phyloP scores from a whole-genome alignment of 2,113 vertebrate species.

The Procavia capensis region DNA sequence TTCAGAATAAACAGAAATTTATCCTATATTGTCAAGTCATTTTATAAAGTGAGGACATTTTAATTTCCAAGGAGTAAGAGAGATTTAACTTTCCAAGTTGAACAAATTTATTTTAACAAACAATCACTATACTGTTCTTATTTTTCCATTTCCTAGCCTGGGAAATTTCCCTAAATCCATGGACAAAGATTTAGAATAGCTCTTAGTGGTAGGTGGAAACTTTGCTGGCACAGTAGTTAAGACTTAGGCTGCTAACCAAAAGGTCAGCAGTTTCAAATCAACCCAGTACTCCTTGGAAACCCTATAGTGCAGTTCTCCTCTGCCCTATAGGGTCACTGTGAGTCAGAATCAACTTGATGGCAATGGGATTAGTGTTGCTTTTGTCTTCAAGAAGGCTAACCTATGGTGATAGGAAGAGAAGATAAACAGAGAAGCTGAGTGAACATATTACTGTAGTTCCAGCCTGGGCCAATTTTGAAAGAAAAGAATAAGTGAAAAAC shows the following conservation, averaged over 20 bases:
- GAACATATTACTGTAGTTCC: not conserved
- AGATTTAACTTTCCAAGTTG: not conserved
- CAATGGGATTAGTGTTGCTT: no score
- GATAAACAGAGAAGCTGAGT: not conserved
- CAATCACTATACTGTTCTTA: not conserved
- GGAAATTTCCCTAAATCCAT: not conserved
- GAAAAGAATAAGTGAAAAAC: not conserved
- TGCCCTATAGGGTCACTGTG: no score
- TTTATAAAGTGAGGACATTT: conserved; percentile 15
- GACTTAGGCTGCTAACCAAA: no score
- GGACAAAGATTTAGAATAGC: conserved; percentile 22
- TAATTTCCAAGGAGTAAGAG: conserved; percentile 1
- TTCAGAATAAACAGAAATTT: not conserved
- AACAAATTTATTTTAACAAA: not conserved
- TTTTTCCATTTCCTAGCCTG: not conserved
- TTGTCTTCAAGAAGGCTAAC: not conserved
- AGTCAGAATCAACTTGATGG: no score
- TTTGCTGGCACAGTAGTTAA: no score
- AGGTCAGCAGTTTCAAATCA: no score
- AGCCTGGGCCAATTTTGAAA: not conserved
- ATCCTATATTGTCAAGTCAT: not conserved
- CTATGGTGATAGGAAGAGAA: not conserved
- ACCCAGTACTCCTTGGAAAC: no score
- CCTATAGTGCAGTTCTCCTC: no score
- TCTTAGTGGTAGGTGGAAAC: not conserved